Percentiles rank a stretch among this genome's conserved stretches.
phyloP scores from a whole-genome alignment of 1,140 invertebrate genomes.

The Mesaphorura yosii region DNA sequence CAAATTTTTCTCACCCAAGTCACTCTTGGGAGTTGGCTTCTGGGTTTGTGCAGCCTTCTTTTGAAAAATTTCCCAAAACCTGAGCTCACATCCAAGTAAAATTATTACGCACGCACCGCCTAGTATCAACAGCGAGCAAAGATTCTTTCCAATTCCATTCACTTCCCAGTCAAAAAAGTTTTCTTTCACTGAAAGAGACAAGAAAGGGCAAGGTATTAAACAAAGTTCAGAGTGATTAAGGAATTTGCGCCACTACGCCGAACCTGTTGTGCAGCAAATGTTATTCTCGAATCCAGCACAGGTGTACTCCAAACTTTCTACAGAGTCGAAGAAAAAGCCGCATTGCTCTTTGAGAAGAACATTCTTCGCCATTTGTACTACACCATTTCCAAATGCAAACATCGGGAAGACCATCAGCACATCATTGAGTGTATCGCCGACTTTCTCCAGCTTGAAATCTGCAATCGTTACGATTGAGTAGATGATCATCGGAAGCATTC shows the following conservation, averaged over 20 bases:
- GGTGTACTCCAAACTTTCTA: slow-evolving; percentile 13
- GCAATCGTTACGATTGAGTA: slow-evolving; percentile 51
- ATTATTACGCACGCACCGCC: no score
- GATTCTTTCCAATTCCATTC: slow-evolving; percentile 46
- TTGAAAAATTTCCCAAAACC: no score
- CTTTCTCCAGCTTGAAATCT: slow-evolving; percentile 43
- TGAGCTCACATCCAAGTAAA: no score
- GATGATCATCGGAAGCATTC: slow-evolving; percentile 50
- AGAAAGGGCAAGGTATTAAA: no score
- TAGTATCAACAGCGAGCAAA: slow-evolving; percentile 43
- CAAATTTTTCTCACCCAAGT: background rate
- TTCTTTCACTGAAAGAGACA: slow-evolving; percentile 32
- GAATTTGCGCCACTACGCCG: background rate
- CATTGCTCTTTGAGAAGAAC: slow-evolving; percentile 19
- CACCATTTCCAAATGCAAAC: slow-evolving; percentile 42
- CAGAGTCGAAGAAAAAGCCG: background rate
- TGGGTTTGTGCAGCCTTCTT: background rate
- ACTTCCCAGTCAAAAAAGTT: slow-evolving; percentile 40
- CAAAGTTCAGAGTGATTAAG: no score
- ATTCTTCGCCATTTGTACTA: slow-evolving; percentile 30
- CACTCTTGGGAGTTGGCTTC: background rate
- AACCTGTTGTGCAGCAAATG: slow-evolving; percentile 24
- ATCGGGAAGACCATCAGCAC: slow-evolving; percentile 57
- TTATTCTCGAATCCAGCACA: slow-evolving; percentile 11
- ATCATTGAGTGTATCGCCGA: slow-evolving; percentile 48